Evolutionary conservation across 2,888 invertebrate species (phyloP).

Genomic region (Trissolcus japonicus): DNA sequence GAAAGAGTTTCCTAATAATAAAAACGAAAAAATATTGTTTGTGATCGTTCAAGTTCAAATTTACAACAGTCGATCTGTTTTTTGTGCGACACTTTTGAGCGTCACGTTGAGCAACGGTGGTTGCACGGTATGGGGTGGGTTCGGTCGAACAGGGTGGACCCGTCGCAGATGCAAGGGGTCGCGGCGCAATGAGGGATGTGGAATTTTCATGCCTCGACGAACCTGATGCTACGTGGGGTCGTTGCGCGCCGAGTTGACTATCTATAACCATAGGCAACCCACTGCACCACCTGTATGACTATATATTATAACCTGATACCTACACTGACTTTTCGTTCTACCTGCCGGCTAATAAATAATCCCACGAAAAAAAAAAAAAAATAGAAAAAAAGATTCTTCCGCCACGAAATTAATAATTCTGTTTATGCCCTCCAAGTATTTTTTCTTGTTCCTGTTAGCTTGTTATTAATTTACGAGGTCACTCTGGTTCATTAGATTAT

Average conservation of each 20-base stretch:
- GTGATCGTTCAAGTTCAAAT: neutral
- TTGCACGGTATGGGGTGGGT: conserved; percentile 20
- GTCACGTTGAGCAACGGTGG: conserved; percentile 38
- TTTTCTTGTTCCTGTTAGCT: too few relatives aligned
- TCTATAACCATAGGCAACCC: conserved; percentile 43
- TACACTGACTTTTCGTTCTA: conserved; percentile 37
- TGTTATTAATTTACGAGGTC: too few relatives aligned
- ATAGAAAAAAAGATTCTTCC: too few relatives aligned
- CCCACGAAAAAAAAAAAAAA: too few relatives aligned
- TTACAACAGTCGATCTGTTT: conserved; percentile 33
- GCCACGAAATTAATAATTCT: too few relatives aligned
- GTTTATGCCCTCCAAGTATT: too few relatives aligned
- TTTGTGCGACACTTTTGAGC: conserved; percentile 29
- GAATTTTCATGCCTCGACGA: conserved; percentile 54
- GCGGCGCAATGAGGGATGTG: conserved; percentile 56
- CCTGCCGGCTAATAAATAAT: too few relatives aligned
- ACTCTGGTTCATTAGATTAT: too few relatives aligned
- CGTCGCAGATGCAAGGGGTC: conserved; percentile 52
- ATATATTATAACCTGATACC: conserved; percentile 28
- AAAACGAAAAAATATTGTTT: too few relatives aligned
- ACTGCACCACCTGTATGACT: conserved; percentile 46
- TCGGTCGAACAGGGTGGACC: conserved; percentile 42
- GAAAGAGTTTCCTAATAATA: too few relatives aligned
- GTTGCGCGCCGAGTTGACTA: conserved; percentile 44
- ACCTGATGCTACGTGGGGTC: conserved; percentile 46